These are phyloP conservation scores for Hippocampus kuda DNA, from an alignment of 2,797 vertebrate genomes.

Conservation along the genomic window DNA sequence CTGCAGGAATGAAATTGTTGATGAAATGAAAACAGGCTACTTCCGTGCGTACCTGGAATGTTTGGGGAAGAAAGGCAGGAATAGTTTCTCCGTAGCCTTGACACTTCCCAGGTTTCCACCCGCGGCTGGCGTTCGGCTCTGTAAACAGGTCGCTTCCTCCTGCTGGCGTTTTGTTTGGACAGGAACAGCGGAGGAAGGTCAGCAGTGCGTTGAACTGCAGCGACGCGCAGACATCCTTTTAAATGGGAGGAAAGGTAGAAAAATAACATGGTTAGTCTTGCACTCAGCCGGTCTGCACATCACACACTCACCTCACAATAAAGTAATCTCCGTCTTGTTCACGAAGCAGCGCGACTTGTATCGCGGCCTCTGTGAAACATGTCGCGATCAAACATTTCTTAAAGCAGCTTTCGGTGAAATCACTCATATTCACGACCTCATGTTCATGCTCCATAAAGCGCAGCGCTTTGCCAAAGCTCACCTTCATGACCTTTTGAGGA, in stretches of 20 bases:
- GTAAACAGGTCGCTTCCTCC: conserved; percentile 60
- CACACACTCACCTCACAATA: conserved; percentile 8
- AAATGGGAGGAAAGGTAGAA: conserved; percentile 25
- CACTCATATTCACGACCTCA: conserved; percentile 22
- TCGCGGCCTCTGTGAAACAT: conserved; percentile 11
- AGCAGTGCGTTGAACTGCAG: conserved; percentile 37
- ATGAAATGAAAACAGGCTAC: too few species aligned
- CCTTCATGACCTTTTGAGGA: not conserved
- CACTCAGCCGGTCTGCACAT: not conserved
- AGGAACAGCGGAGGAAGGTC: conserved; percentile 63
- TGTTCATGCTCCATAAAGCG: not conserved
- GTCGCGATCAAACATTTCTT: conserved; percentile 20
- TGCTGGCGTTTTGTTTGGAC: conserved; percentile 56
- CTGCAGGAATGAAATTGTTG: conserved; percentile 30
- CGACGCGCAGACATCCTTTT: conserved; percentile 22
- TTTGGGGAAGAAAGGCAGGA: conserved; percentile 52
- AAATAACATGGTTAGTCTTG: conserved; percentile 15
- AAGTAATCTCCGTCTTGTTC: conserved; percentile 22
- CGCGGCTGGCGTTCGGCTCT: conserved; percentile 40
- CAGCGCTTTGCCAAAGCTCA: not conserved
- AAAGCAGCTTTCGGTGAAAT: conserved; percentile 32
- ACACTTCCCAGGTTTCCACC: conserved; percentile 57
- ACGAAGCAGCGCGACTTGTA: conserved; percentile 1
- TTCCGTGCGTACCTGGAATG: conserved; percentile 55
- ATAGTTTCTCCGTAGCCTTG: conserved; percentile 59